Evolutionary conservation across 1,140 invertebrate genomes (phyloP).

Genomic region (Vollenhovia emeryi): DNA sequence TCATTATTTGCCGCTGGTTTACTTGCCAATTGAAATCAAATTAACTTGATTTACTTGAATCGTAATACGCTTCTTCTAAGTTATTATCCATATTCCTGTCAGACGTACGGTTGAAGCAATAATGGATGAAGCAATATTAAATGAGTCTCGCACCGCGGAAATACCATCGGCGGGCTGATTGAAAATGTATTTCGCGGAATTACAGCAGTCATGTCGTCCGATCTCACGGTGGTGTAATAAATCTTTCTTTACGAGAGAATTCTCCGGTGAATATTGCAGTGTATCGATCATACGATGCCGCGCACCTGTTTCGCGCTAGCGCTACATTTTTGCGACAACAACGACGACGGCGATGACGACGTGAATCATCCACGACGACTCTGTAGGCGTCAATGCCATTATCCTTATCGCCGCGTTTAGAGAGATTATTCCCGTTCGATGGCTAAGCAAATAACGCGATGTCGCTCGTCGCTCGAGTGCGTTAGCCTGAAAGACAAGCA

Average conservation of each 20-base stretch:
- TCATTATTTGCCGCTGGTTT: background rate
- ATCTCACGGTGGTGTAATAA: conserved; percentile 30
- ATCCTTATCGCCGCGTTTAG: conserved; percentile 59
- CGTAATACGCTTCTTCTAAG: background rate
- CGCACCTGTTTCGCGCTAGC: conserved; percentile 4
- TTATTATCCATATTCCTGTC: background rate
- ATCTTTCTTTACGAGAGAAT: conserved; percentile 37
- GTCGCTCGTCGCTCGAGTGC: background rate
- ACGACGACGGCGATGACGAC: background rate
- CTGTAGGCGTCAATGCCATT: conserved; percentile 63
- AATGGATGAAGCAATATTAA: conserved; percentile 33
- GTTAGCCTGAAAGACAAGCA: conserved; percentile 4
- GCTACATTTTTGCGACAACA: conserved; percentile 1
- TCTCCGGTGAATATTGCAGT: conserved; percentile 33
- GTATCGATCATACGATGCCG: conserved; percentile 5
- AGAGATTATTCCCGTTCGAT: conserved; percentile 64
- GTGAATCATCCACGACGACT: conserved; percentile 57
- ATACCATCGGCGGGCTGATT: conserved; percentile 7
- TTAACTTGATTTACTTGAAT: background rate
- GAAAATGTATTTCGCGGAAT: conserved; percentile 42
- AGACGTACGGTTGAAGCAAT: background rate
- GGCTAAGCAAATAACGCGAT: conserved; percentile 54
- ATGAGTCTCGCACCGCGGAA: conserved; percentile 5
- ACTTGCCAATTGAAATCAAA: background rate
- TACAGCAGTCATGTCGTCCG: background rate